These are phyloP conservation scores for Crypturellus tataupa DNA, from an alignment of 2,797 vertebrate genomes.

Conservation along the genomic window DNA sequence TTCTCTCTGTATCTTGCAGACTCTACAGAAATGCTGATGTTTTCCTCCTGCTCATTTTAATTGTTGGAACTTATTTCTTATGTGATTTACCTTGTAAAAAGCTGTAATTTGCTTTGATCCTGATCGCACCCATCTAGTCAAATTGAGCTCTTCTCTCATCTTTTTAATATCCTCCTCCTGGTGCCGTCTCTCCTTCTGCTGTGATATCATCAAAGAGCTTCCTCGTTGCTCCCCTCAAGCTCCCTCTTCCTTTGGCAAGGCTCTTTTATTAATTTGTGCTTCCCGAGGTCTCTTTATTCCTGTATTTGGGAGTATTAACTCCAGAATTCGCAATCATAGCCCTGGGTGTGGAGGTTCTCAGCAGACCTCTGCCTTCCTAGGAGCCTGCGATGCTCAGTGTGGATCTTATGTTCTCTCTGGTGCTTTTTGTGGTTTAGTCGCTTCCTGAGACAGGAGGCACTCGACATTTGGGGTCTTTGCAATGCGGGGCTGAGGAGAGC, in stretches of 20 bases:
- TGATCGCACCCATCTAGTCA: background rate
- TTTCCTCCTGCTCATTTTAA: background rate
- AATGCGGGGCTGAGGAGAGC: background rate
- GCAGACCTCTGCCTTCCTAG: background rate
- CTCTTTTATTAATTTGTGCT: slow-evolving; percentile 10
- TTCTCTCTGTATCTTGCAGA: background rate
- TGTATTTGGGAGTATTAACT: background rate
- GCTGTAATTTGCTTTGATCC: background rate
- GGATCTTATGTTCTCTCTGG: background rate
- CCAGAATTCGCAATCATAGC: background rate
- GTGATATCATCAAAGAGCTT: slow-evolving; percentile 33
- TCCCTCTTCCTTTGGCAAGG: background rate
- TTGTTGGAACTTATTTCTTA: background rate
- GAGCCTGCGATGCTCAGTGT: background rate
- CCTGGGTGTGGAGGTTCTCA: background rate
- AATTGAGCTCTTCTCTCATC: slow-evolving; percentile 26
- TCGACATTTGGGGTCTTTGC: rapidly evolving
- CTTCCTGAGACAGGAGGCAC: background rate
- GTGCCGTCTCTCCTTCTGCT: background rate
- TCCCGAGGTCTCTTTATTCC: background rate
- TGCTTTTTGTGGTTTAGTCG: background rate
- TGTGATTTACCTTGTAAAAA: background rate
- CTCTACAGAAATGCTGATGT: background rate
- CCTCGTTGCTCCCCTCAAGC: background rate
- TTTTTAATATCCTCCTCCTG: slow-evolving; percentile 40